phyloP scores from a whole-genome alignment of 2,113 vertebrate species.

The Benthochromis sp. region DNA sequence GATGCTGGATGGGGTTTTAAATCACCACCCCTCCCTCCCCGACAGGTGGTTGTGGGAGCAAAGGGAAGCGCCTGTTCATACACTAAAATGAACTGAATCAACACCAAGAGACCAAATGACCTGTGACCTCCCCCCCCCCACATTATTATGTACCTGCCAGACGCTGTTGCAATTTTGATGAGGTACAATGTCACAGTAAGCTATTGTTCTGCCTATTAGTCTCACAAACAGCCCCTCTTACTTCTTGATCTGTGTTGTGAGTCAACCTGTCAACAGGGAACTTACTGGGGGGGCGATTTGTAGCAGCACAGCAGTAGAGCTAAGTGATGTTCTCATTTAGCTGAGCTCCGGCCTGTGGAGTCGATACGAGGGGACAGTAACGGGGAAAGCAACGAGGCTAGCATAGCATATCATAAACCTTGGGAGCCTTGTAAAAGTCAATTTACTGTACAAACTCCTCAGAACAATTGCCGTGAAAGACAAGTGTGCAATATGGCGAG shows the following conservation, averaged over 20 bases:
- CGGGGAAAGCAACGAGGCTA: constrained; percentile 26
- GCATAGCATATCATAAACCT: constrained; percentile 33
- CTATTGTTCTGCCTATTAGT: constrained; percentile 38
- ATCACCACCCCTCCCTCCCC: not conserved
- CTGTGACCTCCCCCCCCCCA: not conserved
- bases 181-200: constrained; percentile 18
- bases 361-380: constrained; percentile 19
- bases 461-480: constrained; percentile 25
- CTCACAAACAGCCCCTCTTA: constrained; percentile 28
- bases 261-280: constrained; percentile 61
- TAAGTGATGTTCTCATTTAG: constrained; percentile 62
- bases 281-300: not conserved
- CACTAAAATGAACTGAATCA: not conserved
- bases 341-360: not conserved
- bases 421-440: constrained; percentile 55
- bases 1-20: constrained; percentile 1
- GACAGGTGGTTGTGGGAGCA: not conserved
- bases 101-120: not conserved
- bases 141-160: not conserved
- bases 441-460: constrained; percentile 39
- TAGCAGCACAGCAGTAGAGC: constrained; percentile 2
- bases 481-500: constrained; percentile 3
- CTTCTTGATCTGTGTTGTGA: constrained; percentile 45
- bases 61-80: not conserved
- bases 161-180: constrained; percentile 25